Percentiles rank a stretch among this genome's conserved stretches.
These are phyloP conservation scores for Mus spretus DNA, from an alignment of 2,797 vertebrate genomes.

Conservation along the genomic window DNA sequence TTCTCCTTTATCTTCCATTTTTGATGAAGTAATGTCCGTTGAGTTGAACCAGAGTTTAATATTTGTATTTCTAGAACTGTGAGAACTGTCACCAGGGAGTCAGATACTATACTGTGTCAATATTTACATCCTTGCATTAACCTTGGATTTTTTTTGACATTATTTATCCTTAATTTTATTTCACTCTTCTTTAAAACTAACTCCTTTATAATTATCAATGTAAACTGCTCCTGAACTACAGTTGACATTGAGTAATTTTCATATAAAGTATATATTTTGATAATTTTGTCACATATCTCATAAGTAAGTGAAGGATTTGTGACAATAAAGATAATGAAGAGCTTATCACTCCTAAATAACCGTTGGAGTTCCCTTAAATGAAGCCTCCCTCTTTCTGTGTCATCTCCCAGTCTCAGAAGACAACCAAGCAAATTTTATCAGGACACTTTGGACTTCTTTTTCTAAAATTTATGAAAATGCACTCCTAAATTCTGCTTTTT, in stretches of 20 bases:
- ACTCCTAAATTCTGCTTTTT: not conserved
- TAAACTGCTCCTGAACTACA: conserved; percentile 18
- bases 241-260: conserved; percentile 27
- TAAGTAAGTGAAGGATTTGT: not conserved
- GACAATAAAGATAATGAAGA: not conserved
- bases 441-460: conserved; percentile 2
- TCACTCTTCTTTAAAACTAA: conserved; percentile 31
- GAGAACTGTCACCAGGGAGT: not conserved
- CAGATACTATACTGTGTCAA: not conserved
- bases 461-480: conserved; percentile 7
- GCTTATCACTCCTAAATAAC: not conserved
- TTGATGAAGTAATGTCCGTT: not conserved
- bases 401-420: not conserved
- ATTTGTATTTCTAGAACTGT: not conserved
- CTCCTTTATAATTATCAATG: not conserved
- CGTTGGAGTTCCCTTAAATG: not conserved
- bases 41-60: not conserved
- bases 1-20: not conserved
- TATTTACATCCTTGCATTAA: not conserved
- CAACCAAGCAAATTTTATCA: not conserved
- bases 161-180: conserved; percentile 14
- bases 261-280: conserved; percentile 30
- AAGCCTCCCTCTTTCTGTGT: not conserved
- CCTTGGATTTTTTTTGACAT: conserved; percentile 15
- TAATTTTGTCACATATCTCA: conserved; percentile 4